Conservation (phyloP, 1,140 invertebrate species). For the Sycophaga agraensis region DNA sequence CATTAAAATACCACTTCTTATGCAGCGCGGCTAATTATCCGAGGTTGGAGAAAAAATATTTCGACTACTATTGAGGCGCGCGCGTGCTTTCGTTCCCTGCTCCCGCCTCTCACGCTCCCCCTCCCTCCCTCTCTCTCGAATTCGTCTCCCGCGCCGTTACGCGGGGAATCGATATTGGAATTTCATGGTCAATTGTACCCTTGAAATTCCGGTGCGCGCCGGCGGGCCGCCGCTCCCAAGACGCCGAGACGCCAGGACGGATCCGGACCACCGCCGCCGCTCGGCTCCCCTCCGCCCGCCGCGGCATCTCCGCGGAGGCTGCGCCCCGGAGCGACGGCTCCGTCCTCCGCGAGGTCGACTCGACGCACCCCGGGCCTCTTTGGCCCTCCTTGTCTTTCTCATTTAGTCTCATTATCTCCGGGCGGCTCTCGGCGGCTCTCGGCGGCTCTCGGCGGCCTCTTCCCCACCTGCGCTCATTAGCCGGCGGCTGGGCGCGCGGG, state of each 20-base stretch:
- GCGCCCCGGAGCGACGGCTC: too few species aligned
- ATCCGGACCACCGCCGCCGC: too few species aligned
- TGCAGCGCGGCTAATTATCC: conserved; percentile 49
- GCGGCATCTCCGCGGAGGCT: too few species aligned
- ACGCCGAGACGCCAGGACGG: too few species aligned
- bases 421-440: too few species aligned
- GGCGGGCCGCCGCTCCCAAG: too few species aligned
- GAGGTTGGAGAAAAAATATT: conserved; percentile 37
- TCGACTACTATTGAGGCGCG: conserved; percentile 31
- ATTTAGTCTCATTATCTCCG: too few species aligned
- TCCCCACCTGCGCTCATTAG: conserved; percentile 27
- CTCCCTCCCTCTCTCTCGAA: background rate
- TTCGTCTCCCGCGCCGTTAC: conserved; percentile 23
- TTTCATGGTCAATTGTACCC: conserved; percentile 28
- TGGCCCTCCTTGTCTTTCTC: too few species aligned
- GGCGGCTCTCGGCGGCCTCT: conserved; percentile 47
- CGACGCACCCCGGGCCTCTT: too few species aligned
- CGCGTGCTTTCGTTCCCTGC: background rate
- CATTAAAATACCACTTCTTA: conserved; percentile 53
- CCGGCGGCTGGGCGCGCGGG: too few species aligned
- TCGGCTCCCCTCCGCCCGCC: too few species aligned
- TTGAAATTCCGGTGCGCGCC: conserved; percentile 23
- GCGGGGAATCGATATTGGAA: conserved; percentile 30
- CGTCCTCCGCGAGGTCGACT: too few species aligned
- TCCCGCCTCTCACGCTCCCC: background rate